Percentiles rank a stretch among this genome's conserved stretches.
phyloP scores from a whole-genome alignment of 2,113 vertebrate species.

The Connochaetes taurinus region DNA sequence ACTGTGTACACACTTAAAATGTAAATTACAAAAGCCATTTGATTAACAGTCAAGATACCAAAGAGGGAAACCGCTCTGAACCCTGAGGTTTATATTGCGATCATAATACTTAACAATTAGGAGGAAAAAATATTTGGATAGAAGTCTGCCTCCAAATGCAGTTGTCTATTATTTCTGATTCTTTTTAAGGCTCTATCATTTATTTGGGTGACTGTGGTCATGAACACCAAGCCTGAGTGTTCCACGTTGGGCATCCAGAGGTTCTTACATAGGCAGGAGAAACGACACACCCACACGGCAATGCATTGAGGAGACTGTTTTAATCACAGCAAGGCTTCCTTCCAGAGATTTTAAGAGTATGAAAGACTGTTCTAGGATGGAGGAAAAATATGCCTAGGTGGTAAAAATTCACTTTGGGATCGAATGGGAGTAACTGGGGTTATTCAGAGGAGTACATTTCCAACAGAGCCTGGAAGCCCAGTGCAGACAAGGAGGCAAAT shows the following conservation, averaged over 20 bases:
- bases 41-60: constrained; percentile 65
- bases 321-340: background rate
- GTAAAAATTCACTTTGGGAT: background rate
- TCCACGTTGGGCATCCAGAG: fast-evolving
- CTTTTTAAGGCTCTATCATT: background rate
- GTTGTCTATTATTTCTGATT: background rate
- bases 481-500: background rate
- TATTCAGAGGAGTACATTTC: background rate
- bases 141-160: background rate
- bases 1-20: constrained; percentile 67
- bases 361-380: background rate
- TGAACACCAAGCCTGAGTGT: fast-evolving
- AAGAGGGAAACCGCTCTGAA: constrained; percentile 46
- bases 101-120: constrained; percentile 54
- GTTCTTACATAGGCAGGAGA: background rate
- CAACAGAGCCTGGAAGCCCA: background rate
- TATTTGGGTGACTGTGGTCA: fast-evolving
- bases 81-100: background rate
- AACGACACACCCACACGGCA: fast-evolving
- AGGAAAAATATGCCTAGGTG: background rate
- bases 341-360: background rate
- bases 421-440: background rate
- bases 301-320: background rate
- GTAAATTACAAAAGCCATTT: constrained; percentile 70
- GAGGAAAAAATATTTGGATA: constrained; percentile 7